Percentiles rank a stretch among this genome's conserved stretches.
Evolutionary conservation across 2,888 invertebrate species (phyloP).

Genomic region (Myopa tessellatipennis): DNA sequence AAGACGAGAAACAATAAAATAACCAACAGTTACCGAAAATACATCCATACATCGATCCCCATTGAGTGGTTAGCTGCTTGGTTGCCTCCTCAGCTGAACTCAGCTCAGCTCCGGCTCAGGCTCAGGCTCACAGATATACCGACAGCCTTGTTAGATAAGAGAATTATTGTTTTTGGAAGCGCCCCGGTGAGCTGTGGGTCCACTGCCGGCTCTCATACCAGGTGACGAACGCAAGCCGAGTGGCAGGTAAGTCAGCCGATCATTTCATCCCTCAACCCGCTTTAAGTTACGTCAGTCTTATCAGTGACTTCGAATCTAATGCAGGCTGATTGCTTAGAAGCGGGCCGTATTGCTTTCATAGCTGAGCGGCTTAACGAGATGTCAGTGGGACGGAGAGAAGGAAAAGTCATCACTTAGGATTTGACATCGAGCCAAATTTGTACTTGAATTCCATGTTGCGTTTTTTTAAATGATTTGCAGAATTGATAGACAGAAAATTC

Average conservation of each 20-base stretch:
- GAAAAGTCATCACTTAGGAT: neutral
- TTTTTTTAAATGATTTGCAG: neutral
- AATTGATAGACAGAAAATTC: neutral
- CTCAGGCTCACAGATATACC: constrained; percentile 38
- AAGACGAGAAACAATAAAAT: constrained; percentile 1
- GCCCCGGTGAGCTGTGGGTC: constrained; percentile 48
- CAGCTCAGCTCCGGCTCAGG: constrained; percentile 49
- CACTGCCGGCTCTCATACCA: neutral
- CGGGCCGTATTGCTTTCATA: neutral
- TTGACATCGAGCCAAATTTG: constrained; percentile 3
- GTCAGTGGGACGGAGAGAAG: neutral
- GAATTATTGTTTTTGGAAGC: constrained; percentile 52
- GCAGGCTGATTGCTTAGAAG: constrained; percentile 33
- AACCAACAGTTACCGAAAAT: neutral
- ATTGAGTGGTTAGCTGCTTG: neutral
- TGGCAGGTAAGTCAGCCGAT: neutral
- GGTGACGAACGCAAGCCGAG: neutral
- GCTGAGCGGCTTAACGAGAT: neutral
- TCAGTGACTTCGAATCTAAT: constrained; percentile 42
- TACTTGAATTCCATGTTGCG: neutral
- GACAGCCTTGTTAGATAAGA: constrained; percentile 58
- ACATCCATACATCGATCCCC: neutral
- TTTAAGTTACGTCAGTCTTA: constrained; percentile 23
- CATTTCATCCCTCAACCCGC: neutral
- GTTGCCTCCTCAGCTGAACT: neutral